Conservation (phyloP, 1,140 invertebrate genomes). For the Platyura marginata region DNA sequence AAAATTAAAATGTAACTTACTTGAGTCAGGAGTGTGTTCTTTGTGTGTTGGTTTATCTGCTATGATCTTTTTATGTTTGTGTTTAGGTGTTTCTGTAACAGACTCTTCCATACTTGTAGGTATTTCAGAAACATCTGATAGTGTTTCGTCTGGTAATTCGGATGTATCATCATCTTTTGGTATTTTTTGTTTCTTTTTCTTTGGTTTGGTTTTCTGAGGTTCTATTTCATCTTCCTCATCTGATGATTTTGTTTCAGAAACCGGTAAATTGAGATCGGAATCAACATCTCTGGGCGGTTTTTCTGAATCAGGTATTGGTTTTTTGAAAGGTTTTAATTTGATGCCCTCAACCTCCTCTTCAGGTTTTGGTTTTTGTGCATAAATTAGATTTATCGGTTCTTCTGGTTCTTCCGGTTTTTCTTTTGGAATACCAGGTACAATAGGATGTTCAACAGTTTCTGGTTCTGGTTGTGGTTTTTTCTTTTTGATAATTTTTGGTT, state of each 20-base stretch:
- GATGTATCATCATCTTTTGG: constrained; percentile 7
- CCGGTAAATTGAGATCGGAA: constrained; percentile 3
- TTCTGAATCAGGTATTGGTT: constrained; percentile 9
- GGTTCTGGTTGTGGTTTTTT: constrained; percentile 29
- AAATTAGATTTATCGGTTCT: constrained; percentile 3
- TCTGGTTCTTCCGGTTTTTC: constrained; percentile 6
- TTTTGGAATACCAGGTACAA: background rate
- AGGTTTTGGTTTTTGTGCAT: constrained; percentile 7
- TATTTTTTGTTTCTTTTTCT: constrained; percentile 8
- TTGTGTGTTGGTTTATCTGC: constrained; percentile 10
- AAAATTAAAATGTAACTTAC: no score
- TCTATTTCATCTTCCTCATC: constrained; percentile 12
- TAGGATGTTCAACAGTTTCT: constrained; percentile 27
- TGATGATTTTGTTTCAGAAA: constrained; percentile 11
- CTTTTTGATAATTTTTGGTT: constrained; percentile 11
- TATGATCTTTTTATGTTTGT: constrained; percentile 3
- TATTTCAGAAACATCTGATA: constrained; percentile 6
- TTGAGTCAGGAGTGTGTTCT: constrained; percentile 8
- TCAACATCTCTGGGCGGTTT: constrained; percentile 1
- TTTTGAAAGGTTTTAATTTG: constrained; percentile 31
- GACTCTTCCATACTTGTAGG: constrained; percentile 9
- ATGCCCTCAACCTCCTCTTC: constrained; percentile 15
- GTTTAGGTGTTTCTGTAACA: constrained; percentile 8
- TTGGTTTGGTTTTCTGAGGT: constrained; percentile 4
- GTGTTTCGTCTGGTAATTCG: constrained; percentile 3